Evolutionary conservation across 2,797 vertebrate species (phyloP).

Genomic region (Bradypus variegatus): DNA sequence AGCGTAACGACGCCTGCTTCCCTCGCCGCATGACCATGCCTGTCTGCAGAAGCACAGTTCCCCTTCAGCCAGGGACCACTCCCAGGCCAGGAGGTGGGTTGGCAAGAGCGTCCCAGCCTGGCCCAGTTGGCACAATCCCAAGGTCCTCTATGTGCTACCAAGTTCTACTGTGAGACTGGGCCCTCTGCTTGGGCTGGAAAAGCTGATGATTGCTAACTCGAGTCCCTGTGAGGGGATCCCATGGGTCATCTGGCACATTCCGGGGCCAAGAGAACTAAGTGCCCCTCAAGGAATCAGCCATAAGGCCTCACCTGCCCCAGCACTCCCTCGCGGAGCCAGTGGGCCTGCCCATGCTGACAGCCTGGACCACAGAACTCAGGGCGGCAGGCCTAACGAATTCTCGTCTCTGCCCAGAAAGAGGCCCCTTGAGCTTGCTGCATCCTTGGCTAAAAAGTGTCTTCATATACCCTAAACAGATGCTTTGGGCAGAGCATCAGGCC

Average conservation of each 20-base stretch:
- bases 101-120: background rate
- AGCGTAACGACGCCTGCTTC: background rate
- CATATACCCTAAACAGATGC: background rate
- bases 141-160: background rate
- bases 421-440: background rate
- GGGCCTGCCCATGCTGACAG: accelerated
- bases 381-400: background rate
- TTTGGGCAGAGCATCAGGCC: background rate
- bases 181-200: background rate
- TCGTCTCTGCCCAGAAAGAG: background rate
- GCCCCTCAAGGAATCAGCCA: background rate
- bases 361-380: background rate
- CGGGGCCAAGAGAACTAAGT: background rate
- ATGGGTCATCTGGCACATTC: background rate
- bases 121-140: background rate
- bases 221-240: background rate
- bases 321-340: background rate
- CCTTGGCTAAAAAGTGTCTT: background rate
- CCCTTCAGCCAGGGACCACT: background rate
- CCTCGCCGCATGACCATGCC: accelerated
- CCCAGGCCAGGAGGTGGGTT: background rate
- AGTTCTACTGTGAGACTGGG: background rate
- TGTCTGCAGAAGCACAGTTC: background rate
- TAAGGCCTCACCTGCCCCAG: background rate
- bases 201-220: slow-evolving; percentile 1